Evolutionary conservation across 1,140 invertebrate species (phyloP).

Genomic region (Luehdorfia chinensis): DNA sequence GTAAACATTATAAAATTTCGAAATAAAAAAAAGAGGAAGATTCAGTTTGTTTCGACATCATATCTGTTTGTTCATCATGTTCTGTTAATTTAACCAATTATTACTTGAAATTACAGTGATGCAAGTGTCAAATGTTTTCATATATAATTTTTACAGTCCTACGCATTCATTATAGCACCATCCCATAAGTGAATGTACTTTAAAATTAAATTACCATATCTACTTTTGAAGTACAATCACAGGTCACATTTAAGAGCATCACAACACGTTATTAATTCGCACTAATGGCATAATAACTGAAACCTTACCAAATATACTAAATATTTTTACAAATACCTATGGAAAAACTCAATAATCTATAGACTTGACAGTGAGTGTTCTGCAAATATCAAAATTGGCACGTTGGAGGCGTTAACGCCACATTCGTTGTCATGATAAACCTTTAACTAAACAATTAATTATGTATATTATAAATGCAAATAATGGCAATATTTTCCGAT

Average conservation of each 20-base stretch:
- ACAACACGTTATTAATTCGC: constrained; percentile 27
- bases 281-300: constrained; percentile 25
- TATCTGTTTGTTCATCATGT: too few species aligned
- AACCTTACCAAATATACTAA: constrained; percentile 23
- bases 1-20: too few species aligned
- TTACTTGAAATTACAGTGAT: constrained; percentile 17
- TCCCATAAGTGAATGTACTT: constrained; percentile 53
- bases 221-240: constrained; percentile 47
- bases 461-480: constrained; percentile 70
- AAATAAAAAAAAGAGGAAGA: too few species aligned
- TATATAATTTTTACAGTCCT: constrained; percentile 24
- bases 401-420: constrained; percentile 42
- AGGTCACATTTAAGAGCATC: constrained; percentile 31
- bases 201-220: constrained; percentile 20
- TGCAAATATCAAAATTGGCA: constrained; percentile 48
- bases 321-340: constrained; percentile 29
- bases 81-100: too few species aligned
- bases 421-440: constrained; percentile 60
- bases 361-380: constrained; percentile 15
- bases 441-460: constrained; percentile 38
- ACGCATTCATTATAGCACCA: constrained; percentile 51
- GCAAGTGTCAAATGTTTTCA: constrained; percentile 22
- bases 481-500: constrained; percentile 68
- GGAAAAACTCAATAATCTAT: constrained; percentile 31
- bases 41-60: too few species aligned